A percentile compares a stretch with the other conserved stretches of the same genome.
Conservation (phyloP, 2,797 vertebrate genomes). For the Hephaestus fuliginosus region DNA sequence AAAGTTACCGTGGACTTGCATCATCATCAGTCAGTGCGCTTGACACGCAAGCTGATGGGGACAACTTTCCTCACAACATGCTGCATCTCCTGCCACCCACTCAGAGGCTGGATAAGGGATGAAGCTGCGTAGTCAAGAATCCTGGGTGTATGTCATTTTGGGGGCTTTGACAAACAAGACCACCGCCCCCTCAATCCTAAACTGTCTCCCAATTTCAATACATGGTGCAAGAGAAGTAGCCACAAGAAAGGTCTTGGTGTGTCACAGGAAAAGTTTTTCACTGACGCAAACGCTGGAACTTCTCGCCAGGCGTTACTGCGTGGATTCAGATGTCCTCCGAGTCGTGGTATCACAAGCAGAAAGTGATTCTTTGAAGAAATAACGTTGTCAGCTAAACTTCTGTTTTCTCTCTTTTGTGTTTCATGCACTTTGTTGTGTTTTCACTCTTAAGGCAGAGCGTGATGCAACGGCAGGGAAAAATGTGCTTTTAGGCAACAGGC, state of each 20-base stretch:
- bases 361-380: constrained; percentile 44
- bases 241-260: not conserved
- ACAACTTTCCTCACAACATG: not conserved
- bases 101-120: constrained; percentile 1
- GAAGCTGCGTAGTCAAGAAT: not conserved
- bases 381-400: constrained; percentile 55
- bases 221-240: not conserved
- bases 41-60: constrained; percentile 15
- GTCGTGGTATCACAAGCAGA: constrained; percentile 25
- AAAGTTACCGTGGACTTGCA: constrained; percentile 25
- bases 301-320: not conserved
- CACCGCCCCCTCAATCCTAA: not conserved
- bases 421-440: constrained; percentile 14
- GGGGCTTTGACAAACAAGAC: not conserved
- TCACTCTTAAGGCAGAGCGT: constrained; percentile 31
- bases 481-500: constrained; percentile 23
- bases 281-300: not conserved
- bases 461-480: constrained; percentile 37
- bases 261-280: constrained; percentile 19
- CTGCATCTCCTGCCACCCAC: not conserved
- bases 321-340: too few species aligned
- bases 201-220: not conserved
- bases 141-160: not conserved
- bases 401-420: constrained; percentile 35
- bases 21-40: constrained; percentile 46